Percentiles rank a stretch among this genome's conserved stretches.
Conservation (phyloP, 2,888 invertebrate genomes). For the Agrochola lychnidis region DNA sequence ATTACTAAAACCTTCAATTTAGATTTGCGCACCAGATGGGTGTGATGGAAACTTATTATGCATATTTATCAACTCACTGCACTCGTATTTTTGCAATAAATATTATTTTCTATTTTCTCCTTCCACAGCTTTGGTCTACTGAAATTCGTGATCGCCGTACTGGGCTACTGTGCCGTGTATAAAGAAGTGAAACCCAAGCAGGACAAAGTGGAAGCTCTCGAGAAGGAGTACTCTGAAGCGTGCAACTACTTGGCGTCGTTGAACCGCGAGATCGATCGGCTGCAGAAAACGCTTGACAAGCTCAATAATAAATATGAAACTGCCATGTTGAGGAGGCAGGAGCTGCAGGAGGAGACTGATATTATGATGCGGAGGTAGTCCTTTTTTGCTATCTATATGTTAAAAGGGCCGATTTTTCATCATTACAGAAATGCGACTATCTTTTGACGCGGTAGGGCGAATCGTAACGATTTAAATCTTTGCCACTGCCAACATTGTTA, state of each 20-base stretch:
- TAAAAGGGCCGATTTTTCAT: too few relatives aligned
- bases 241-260: conserved; percentile 92
- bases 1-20: not conserved
- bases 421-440: too few relatives aligned
- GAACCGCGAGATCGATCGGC: conserved; percentile 93
- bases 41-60: not conserved
- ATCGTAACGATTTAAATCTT: too few relatives aligned
- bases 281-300: conserved; percentile 92
- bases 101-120: conserved; percentile 2
- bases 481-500: too few relatives aligned
- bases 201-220: conserved; percentile 95
- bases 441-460: too few relatives aligned
- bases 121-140: conserved; percentile 92
- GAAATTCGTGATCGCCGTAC: conserved; percentile 96
- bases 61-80: not conserved
- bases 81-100: not conserved
- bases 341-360: conserved; percentile 95
- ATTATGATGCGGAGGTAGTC: conserved; percentile 93
- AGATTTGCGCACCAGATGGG: not conserved
- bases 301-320: conserved; percentile 94
- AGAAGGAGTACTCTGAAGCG: conserved; percentile 92
- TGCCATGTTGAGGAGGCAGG: conserved; percentile 93
- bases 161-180: conserved; percentile 97
- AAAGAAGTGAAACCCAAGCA: conserved; percentile 96
- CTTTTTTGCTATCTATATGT: not conserved